A percentile compares a stretch with the other conserved stretches of the same genome.
Evolutionary conservation across 2,797 vertebrate genomes (phyloP).

Genomic region (Gymnothorax javanicus): DNA sequence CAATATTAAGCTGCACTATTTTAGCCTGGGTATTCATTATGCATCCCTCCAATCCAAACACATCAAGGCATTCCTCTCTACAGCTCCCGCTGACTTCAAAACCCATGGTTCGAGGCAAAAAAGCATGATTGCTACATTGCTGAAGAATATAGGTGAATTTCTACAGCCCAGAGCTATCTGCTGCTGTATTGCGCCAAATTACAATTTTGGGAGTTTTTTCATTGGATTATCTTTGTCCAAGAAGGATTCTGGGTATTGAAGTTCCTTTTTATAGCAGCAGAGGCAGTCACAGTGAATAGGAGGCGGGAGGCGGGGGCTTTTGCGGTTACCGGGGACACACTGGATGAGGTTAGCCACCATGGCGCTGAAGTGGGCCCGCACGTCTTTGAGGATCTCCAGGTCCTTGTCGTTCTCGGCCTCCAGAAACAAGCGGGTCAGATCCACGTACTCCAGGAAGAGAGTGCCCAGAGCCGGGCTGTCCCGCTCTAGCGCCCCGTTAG

Average conservation of each 20-base stretch:
- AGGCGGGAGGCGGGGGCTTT: no score
- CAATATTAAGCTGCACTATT: constrained; percentile 53
- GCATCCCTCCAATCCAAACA: constrained; percentile 50
- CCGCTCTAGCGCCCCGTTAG: constrained; percentile 93
- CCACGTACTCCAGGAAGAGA: constrained; percentile 95
- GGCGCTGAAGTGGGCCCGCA: constrained; percentile 96
- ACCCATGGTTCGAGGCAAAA: background rate
- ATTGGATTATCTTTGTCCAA: background rate
- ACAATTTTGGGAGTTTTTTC: background rate
- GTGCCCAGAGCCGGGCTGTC: constrained; percentile 94
- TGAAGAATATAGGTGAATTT: background rate
- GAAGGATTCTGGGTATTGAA: background rate
- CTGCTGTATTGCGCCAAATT: background rate
- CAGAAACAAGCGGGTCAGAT: constrained; percentile 95
- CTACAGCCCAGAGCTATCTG: background rate
- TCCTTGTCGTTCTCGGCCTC: constrained; percentile 99
- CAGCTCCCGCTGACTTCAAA: background rate
- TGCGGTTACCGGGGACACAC: constrained; percentile 88
- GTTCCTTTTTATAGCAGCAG: constrained; percentile 16
- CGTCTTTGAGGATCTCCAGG: constrained; percentile 96
- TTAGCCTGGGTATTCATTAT: constrained; percentile 45
- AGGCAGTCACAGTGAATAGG: background rate
- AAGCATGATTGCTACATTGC: background rate
- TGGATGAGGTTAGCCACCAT: constrained; percentile 99
- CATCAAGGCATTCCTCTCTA: constrained; percentile 34